Percentiles rank a stretch among this genome's conserved stretches.
These are phyloP conservation scores for Centropristis striata DNA, from an alignment of 2,113 vertebrate species.

Conservation along the genomic window DNA sequence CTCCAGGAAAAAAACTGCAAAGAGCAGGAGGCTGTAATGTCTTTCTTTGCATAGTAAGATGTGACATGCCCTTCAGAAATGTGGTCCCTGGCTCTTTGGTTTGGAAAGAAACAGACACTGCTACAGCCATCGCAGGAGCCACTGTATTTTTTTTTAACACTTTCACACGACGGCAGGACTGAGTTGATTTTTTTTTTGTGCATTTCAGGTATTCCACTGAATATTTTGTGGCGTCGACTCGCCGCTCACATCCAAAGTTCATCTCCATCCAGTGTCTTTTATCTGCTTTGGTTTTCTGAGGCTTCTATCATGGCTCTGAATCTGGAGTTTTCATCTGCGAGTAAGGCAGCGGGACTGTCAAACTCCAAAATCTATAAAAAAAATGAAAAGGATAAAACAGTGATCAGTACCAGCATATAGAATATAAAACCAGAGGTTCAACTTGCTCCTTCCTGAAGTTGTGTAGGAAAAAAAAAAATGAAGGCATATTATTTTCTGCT, in stretches of 20 bases:
- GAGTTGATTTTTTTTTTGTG: constrained; percentile 41
- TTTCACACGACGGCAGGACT: constrained; percentile 58
- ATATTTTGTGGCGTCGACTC: constrained; percentile 5
- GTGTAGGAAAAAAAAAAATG: neutral
- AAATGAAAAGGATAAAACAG: constrained; percentile 55
- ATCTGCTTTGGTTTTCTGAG: constrained; percentile 82
- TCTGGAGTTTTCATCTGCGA: constrained; percentile 94
- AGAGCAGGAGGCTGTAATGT: constrained; percentile 18
- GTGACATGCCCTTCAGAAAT: constrained; percentile 38
- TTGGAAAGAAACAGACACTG: constrained; percentile 46
- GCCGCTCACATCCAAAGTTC: constrained; percentile 25
- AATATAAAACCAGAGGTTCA: constrained; percentile 6
- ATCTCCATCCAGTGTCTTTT: constrained; percentile 33
- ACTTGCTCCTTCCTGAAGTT: constrained; percentile 14
- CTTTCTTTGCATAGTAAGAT: constrained; percentile 49
- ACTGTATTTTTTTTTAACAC: constrained; percentile 31
- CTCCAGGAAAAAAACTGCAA: constrained; percentile 31
- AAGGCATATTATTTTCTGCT: neutral
- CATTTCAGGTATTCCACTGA: constrained; percentile 34
- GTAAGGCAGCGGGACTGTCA: constrained; percentile 91
- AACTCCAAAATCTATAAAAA: constrained; percentile 96
- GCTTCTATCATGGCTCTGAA: constrained; percentile 95
- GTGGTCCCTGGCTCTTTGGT: constrained; percentile 63
- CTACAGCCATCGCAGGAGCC: constrained; percentile 22
- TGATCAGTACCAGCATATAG: constrained; percentile 43